A percentile compares a stretch with the other conserved stretches of the same genome.
These are phyloP conservation scores for Ornithoptera priamus DNA, from an alignment of 2,888 invertebrate species.

Conservation along the genomic window DNA sequence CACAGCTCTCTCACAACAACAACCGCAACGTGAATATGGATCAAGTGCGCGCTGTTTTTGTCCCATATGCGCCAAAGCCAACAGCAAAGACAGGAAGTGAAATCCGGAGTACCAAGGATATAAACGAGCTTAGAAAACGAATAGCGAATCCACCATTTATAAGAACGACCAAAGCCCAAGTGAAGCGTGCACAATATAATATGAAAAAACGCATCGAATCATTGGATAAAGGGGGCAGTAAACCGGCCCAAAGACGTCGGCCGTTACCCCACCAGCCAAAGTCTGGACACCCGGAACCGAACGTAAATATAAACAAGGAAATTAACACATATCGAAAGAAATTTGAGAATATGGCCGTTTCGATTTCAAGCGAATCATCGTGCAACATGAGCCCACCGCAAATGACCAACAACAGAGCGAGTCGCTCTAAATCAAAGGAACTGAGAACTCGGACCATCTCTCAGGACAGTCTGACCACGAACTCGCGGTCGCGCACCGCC, in stretches of 20 bases:
- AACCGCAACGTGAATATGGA: constrained; percentile 56
- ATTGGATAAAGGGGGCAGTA: constrained; percentile 43
- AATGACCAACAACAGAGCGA: constrained; percentile 56
- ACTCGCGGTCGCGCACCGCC: constrained; percentile 66
- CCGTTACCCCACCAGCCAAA: constrained; percentile 64
- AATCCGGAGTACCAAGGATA: constrained; percentile 41
- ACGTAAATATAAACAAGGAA: constrained; percentile 43
- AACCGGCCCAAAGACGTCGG: constrained; percentile 36
- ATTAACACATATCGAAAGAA: constrained; percentile 55
- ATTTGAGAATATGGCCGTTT: constrained; percentile 70
- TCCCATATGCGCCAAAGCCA: constrained; percentile 59
- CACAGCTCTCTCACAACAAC: constrained; percentile 25
- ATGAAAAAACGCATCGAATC: constrained; percentile 52
- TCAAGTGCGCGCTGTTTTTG: constrained; percentile 60
- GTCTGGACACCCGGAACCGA: constrained; percentile 83
- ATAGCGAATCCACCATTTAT: constrained; percentile 49
- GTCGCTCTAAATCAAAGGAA: constrained; percentile 51
- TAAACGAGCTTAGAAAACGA: constrained; percentile 42
- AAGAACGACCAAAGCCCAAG: constrained; percentile 68
- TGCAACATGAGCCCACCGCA: constrained; percentile 84
- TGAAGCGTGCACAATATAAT: constrained; percentile 66
- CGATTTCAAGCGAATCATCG: constrained; percentile 83
- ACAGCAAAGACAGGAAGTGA: constrained; percentile 28
- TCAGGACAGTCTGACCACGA: constrained; percentile 73
- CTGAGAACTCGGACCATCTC: constrained; percentile 62